phyloP scores from a whole-genome alignment of 2,888 invertebrate genomes.

The Cheilosia pagana region DNA sequence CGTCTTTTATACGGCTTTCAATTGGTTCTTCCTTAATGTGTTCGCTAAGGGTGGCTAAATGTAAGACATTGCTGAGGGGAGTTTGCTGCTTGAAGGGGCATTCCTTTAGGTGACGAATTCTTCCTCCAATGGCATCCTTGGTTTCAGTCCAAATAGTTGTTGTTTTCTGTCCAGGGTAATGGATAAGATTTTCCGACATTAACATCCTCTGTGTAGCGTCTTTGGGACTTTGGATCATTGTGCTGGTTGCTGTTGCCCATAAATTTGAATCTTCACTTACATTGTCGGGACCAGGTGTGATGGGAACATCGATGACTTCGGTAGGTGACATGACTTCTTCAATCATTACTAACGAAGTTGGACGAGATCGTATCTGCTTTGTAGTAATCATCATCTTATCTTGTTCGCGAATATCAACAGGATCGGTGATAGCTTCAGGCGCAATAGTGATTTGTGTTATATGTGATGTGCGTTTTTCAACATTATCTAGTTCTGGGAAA shows the following conservation, averaged over 20 bases:
- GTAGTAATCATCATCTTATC: conserved; percentile 79
- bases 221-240: conserved; percentile 67
- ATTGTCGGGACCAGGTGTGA: conserved; percentile 84
- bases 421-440: conserved; percentile 79
- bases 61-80: conserved; percentile 86
- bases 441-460: conserved; percentile 80
- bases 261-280: conserved; percentile 77
- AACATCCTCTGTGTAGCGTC: conserved; percentile 79
- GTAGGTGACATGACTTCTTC: conserved; percentile 84
- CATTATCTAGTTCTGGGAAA: conserved; percentile 65
- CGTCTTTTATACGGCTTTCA: conserved; percentile 85
- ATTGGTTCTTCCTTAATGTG: conserved; percentile 85
- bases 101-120: conserved; percentile 85
- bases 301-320: conserved; percentile 83
- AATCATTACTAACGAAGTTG: conserved; percentile 84
- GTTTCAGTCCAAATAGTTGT: conserved; percentile 84
- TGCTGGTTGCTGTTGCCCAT: conserved; percentile 78
- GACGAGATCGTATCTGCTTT: conserved; percentile 79
- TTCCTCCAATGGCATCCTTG: conserved; percentile 84
- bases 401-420: conserved; percentile 78
- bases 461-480: conserved; percentile 78
- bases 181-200: conserved; percentile 79
- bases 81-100: conserved; percentile 84
- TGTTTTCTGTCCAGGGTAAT: conserved; percentile 79
- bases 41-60: conserved; percentile 86